These are phyloP conservation scores for crab-eating macaque (Macaca fascicularis) DNA, from an alignment of 2,113 vertebrate genomes.

Conservation along the genomic window T2T-MFA8v1.1 NC_088375.1:65735001-65735500, in stretches of 20 bases:
- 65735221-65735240: not conserved
- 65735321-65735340: not conserved
- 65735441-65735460: not conserved
- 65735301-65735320: not conserved
- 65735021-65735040: not conserved
- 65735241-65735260: not conserved
- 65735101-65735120: not conserved
- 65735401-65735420: not conserved
- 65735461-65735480: not conserved
- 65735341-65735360: not conserved
- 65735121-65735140: not conserved
- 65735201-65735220: constrained; percentile 1
- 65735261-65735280: not conserved
- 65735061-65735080: not conserved
- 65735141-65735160: not conserved
- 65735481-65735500: not conserved
- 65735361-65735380: not conserved
- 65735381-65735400: not conserved
- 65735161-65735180: not conserved
- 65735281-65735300: not conserved
- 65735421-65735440: not conserved
- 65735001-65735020: not conserved
- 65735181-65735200: constrained; percentile 12
- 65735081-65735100: not conserved
- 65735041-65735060: not conserved